A percentile compares a stretch with the other conserved stretches of the same genome.
Evolutionary conservation across 2,113 vertebrate genomes (phyloP).

Genomic region (Prunella himalayana): DNA sequence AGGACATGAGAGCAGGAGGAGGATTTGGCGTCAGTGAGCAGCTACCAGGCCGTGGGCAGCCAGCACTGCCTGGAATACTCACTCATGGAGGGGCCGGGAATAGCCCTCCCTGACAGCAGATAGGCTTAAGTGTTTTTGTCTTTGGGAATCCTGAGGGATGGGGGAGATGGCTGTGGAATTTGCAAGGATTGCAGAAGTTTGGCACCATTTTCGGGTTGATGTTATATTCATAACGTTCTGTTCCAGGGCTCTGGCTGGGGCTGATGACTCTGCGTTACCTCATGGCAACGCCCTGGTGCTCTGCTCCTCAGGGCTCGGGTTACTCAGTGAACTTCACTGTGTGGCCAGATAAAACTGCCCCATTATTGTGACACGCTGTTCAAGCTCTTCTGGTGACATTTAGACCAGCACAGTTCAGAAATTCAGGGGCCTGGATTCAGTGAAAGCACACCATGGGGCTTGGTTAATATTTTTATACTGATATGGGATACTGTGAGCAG

Average conservation of each 20-base stretch:
- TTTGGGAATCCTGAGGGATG: not conserved
- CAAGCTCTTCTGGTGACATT: not conserved
- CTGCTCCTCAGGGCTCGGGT: not conserved
- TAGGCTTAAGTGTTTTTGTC: not conserved
- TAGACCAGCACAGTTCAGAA: not conserved
- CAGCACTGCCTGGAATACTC: not conserved
- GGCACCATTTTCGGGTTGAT: not conserved
- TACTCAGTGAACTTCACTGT: not conserved
- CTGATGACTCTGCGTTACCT: constrained; percentile 14
- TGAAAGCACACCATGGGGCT: not conserved
- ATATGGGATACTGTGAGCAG: not conserved
- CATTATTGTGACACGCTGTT: not conserved
- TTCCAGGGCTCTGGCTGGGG: constrained; percentile 20
- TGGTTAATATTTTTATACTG: not conserved
- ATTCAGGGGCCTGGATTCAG: not conserved
- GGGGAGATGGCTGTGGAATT: not conserved
- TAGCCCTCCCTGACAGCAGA: not conserved
- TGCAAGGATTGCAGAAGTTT: constrained; percentile 21
- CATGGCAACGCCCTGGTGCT: constrained; percentile 24
- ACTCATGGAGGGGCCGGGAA: not conserved
- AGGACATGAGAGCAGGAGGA: not conserved
- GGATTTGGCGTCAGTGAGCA: not conserved
- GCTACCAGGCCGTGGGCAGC: not conserved
- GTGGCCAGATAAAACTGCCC: not conserved
- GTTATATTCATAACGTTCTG: constrained; percentile 32